A percentile compares a stretch with the other conserved stretches of the same genome.
Conservation (phyloP, 2,113 vertebrate species). For the Pelodiscus sinensis region DNA sequence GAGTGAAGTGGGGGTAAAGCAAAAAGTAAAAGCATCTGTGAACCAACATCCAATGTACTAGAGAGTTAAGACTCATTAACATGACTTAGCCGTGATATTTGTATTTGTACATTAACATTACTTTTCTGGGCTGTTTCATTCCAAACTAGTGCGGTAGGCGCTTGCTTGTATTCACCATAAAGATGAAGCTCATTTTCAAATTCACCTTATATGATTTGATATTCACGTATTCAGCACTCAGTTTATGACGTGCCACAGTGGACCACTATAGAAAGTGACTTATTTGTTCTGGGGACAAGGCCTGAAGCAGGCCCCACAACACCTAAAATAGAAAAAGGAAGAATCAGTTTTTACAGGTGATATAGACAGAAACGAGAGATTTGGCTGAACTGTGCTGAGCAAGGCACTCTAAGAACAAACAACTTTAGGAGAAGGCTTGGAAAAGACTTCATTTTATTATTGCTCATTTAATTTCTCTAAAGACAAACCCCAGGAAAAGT, state of each 20-base stretch:
- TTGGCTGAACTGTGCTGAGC: background rate
- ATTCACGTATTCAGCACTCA: background rate
- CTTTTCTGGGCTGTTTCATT: background rate
- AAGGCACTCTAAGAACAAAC: background rate
- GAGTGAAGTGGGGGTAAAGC: no score
- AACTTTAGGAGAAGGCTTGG: background rate
- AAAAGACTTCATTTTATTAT: background rate
- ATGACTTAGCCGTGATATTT: background rate
- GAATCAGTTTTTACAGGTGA: background rate
- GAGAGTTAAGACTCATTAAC: background rate
- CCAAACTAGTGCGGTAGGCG: background rate
- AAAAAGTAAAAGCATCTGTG: background rate
- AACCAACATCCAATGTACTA: background rate
- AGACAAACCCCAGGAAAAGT: background rate
- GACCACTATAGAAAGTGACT: background rate
- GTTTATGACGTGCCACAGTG: background rate
- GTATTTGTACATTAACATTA: background rate
- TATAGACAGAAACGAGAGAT: background rate
- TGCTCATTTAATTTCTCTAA: background rate
- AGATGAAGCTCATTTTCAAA: background rate
- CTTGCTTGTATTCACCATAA: background rate
- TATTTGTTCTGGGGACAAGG: background rate
- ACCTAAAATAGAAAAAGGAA: background rate
- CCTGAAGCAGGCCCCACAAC: background rate
- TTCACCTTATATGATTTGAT: background rate